Base-by-base conservation (phyloP, 2,113 vertebrate genomes). In the Cricetomys ansorgei region DNA sequence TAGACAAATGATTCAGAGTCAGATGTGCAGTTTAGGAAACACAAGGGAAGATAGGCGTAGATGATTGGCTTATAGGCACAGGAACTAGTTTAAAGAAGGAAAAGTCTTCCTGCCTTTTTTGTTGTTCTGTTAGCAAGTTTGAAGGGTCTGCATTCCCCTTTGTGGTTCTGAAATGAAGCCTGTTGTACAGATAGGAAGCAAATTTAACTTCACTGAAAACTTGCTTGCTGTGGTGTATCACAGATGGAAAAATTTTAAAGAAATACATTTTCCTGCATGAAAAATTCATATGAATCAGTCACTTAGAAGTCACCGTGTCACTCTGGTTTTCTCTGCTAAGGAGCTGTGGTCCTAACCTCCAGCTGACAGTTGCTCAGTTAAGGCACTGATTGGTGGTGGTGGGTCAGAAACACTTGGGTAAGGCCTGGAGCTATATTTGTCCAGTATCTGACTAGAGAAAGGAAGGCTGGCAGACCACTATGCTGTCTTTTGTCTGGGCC, bases 31-130 rank as follows among this genome's bases (percentile, higher is more conserved):
- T 97, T 96, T 79, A 95, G 72, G 45, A 55, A 95, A 48, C 67
- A 81, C 23, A 76, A 88, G 96, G 91, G 21, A 91, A 40, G 27
- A 88, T 92, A 23, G 45, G 70, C 64, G 64, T 59, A 67, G 88
- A 70, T 16, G 88, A 69, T 67, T 95, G 72, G 37, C 34, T 27
- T 70, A 1, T 59, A 92, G 85, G 27, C 53, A 40, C 83, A 88
- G 80, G 96, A 89, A 40, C 37, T 95, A 9, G 11, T 89, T 97
- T 40, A 95, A 92, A 96, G 31, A 75, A 64, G 45, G 93, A 97
- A 97, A 96, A 3, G 1, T 9, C 8, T 79, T 73, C 9, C 12
- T 72, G 4, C 53, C n/a, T 34, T 57, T 83, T 67, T 7, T 83
- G 40, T 65, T 72, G 27, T 97, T 98, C 53, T 86, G 4, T 94